phyloP scores from a whole-genome alignment of 1,140 invertebrate genomes.

The Ooceraea biroi region DNA sequence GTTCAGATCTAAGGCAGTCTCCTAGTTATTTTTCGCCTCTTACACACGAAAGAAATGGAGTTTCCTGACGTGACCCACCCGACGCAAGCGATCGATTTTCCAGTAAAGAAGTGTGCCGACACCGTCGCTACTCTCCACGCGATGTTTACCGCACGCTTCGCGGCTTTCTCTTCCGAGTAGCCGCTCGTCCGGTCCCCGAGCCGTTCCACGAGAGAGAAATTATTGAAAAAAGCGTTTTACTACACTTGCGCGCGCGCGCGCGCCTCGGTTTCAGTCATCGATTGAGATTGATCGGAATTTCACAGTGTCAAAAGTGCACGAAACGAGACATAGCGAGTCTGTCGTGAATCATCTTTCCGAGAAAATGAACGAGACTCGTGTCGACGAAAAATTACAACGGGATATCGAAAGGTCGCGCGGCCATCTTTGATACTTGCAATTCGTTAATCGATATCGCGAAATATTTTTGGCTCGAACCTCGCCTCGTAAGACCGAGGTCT shows the following conservation, averaged over 20 bases:
- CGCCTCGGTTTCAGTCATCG: neutral
- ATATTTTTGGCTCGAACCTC: neutral
- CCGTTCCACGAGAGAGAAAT: neutral
- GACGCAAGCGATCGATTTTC: conserved; percentile 66
- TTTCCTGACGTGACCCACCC: neutral
- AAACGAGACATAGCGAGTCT: too few relatives aligned
- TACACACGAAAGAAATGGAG: neutral
- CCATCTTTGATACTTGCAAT: neutral
- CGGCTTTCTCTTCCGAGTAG: conserved; percentile 76
- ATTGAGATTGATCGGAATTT: neutral
- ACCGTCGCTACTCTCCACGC: conserved; percentile 67
- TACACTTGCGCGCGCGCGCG: neutral
- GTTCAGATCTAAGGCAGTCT: too few relatives aligned
- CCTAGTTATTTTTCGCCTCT: too few relatives aligned
- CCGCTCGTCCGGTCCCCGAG: neutral
- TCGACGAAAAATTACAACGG: too few relatives aligned
- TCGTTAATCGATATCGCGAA: neutral
- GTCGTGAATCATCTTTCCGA: too few relatives aligned
- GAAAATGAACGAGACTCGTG: too few relatives aligned
- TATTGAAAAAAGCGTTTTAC: conserved; percentile 10
- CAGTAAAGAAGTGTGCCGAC: conserved; percentile 71
- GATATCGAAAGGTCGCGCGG: neutral
- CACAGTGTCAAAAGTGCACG: too few relatives aligned
- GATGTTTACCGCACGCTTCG: conserved; percentile 67
- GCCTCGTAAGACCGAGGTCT: too few relatives aligned